These are phyloP conservation scores for Amblyraja radiata DNA, from an alignment of 2,797 vertebrate genomes.

Conservation along the genomic window DNA sequence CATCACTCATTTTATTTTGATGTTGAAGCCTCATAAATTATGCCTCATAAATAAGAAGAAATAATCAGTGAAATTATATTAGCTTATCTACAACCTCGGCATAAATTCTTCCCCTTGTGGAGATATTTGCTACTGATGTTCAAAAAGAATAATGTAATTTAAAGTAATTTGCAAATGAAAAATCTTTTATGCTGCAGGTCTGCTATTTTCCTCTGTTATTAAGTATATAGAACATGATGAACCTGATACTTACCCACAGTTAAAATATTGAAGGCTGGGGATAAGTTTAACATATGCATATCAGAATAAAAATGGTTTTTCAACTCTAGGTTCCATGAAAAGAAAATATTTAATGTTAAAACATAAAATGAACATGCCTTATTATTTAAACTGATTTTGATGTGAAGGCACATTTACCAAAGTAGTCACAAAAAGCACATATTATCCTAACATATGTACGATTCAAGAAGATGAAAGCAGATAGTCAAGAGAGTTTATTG, in stretches of 20 bases:
- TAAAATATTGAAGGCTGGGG: neutral
- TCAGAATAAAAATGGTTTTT: neutral
- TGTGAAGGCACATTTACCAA: neutral
- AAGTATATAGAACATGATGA: neutral
- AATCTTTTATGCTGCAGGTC: neutral
- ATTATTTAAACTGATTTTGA: neutral
- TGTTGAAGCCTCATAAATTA: constrained; percentile 91
- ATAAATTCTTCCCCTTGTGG: constrained; percentile 61
- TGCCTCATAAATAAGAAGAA: constrained; percentile 96
- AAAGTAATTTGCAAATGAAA: constrained; percentile 21
- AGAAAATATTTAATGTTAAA: neutral
- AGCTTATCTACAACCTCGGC: constrained; percentile 77
- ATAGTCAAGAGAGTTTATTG: too few relatives aligned
- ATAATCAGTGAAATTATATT: constrained; percentile 95
- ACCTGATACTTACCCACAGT: neutral
- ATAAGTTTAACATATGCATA: neutral
- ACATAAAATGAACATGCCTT: constrained; percentile 39
- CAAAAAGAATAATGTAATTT: constrained; percentile 13
- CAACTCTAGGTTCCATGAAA: neutral
- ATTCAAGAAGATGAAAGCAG: too few relatives aligned
- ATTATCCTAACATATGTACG: neutral
- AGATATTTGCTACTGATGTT: neutral
- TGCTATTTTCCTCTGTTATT: neutral
- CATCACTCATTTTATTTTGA: constrained; percentile 82
- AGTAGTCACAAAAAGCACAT: neutral